Evolutionary conservation across 2,888 invertebrate genomes (phyloP).

Genomic region (Amaurobius ferox): DNA sequence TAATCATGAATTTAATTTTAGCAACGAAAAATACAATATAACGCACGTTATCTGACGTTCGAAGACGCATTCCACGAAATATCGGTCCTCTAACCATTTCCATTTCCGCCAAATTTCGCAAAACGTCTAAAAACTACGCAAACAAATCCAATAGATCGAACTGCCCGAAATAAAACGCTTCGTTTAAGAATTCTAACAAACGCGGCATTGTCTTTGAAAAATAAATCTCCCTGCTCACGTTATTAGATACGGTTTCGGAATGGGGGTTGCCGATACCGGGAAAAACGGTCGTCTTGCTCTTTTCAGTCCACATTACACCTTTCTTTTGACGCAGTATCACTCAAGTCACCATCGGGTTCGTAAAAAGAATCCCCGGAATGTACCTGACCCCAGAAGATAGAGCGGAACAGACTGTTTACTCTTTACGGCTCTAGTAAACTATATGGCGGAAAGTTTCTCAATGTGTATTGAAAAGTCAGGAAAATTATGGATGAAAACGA

Average conservation of each 20-base stretch:
- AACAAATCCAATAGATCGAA: neutral
- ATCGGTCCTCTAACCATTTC: constrained; percentile 28
- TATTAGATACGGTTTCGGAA: neutral
- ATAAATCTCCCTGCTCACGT: neutral
- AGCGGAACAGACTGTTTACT: constrained; percentile 31
- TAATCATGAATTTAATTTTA: too few relatives aligned
- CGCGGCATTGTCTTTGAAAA: neutral
- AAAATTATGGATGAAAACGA: too few relatives aligned
- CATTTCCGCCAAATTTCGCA: constrained; percentile 8
- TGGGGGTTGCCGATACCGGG: neutral
- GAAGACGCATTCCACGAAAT: constrained; percentile 24
- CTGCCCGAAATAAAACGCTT: neutral
- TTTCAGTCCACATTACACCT: constrained; percentile 48
- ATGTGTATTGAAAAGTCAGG: too few relatives aligned
- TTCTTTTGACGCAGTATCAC: constrained; percentile 32
- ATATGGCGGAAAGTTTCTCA: too few relatives aligned
- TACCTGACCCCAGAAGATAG: constrained; percentile 49
- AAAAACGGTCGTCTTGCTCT: neutral
- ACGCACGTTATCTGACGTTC: neutral
- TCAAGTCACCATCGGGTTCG: constrained; percentile 35
- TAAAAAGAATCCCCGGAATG: constrained; percentile 48
- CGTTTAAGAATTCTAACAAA: neutral
- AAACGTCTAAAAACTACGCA: constrained; percentile 12
- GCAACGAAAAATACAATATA: too few relatives aligned
- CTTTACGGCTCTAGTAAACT: too few relatives aligned